Base-by-base conservation (phyloP, 2,797 vertebrate genomes). In the Acestrorhynchus altus region DNA sequence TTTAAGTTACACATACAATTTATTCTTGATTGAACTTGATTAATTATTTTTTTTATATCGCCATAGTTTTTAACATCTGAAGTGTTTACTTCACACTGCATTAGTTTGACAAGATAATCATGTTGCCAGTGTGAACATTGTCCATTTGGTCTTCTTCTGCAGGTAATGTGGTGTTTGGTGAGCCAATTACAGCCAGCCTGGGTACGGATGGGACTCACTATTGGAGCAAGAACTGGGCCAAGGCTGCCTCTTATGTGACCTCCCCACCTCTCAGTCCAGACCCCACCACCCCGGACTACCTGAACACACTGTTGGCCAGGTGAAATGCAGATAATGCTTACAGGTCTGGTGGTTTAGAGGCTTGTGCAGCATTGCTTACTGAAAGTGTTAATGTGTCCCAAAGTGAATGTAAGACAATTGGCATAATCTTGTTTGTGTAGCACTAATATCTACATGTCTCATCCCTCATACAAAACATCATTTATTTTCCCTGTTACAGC, bases 141-240 rank as follows among this genome's bases (percentile, higher is more conserved):
- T n/a, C n/a, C n/a, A n/a, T 46, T 59, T 59, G 56, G 56, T 28
- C 24, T 56, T 39, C 12, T 49, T 51, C 57, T 74, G 4, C 75
- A 99, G 98, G 98, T 84, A 97, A 97, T 0, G 97, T 99, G 81
- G 98, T 99, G 83, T 99, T 98, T 85, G 98, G 97, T 12, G 97
- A 99, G 89, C 97, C 98, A 68, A 97, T 98, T 92, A 95, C 96
- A 0, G 97, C 98, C 87, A 99, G 98, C 83, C 93, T 99, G 1
- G 98, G 96, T 49, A 98, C 95, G 1, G 98, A 99, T 1, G 98
- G 98, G 72, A 98, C 98, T 0, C 97, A 99, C 90, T 99, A 99
- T 86, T 99, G 98, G 98, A 99, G 98, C 93, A 99, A 98, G 93
- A 99, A 99, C 83, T 99, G 97, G 98, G 98, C 97, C 64, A 99